phyloP scores from a whole-genome alignment of 35 echinoderm and acorn worm species.

The Heliocidaris tuberculata region DNA sequence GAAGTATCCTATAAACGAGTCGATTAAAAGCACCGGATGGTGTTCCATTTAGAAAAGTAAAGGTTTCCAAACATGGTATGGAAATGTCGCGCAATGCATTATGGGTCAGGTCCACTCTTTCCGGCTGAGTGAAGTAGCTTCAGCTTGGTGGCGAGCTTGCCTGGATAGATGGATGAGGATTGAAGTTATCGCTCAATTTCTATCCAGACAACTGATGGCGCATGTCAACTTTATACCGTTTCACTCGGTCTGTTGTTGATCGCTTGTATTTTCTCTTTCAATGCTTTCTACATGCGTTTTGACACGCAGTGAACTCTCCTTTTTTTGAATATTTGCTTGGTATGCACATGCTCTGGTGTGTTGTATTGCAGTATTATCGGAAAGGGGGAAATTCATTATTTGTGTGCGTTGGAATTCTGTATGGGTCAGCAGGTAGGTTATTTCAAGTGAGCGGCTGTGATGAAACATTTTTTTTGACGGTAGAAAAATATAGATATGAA shows the following conservation, averaged over 20 bases:
- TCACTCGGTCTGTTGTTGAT: neutral
- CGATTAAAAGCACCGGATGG: neutral
- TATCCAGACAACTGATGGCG: conserved; percentile 26
- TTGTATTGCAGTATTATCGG: neutral
- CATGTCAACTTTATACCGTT: neutral
- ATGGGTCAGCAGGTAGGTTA: neutral
- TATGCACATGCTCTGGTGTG: neutral
- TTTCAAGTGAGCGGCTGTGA: neutral
- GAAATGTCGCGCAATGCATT: conserved; percentile 20
- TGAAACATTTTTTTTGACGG: neutral
- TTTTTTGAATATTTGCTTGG: neutral
- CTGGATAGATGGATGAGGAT: neutral
- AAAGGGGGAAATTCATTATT: neutral
- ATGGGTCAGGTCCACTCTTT: conserved; percentile 25
- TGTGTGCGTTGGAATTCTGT: neutral
- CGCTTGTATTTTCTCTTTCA: neutral
- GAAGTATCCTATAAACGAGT: too few species aligned
- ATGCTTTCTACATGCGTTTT: neutral
- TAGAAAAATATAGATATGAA: too few species aligned
- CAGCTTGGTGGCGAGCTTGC: neutral
- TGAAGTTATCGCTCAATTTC: conserved; percentile 4
- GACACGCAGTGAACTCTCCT: conserved; percentile 5
- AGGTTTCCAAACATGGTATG: neutral
- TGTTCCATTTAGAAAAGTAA: neutral
- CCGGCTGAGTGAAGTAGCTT: neutral